Base-by-base conservation (phyloP, 2,113 vertebrate species). In the Plecturocebus donacophilus region DNA sequence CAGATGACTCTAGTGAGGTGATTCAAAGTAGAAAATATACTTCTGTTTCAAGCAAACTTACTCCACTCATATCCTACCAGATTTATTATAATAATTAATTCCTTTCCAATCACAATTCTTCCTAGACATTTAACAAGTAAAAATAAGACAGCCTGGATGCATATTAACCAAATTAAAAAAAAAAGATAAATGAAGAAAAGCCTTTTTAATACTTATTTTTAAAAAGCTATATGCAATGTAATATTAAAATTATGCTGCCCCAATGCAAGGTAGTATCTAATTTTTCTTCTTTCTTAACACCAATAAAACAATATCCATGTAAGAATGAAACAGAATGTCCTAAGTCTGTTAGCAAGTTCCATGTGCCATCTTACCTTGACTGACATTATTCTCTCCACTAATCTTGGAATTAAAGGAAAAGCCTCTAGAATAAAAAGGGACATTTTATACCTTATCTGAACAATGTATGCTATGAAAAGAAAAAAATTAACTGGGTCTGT, bases 381-480 rank as follows among this genome's bases (percentile, higher is more conserved):
- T 23, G 27, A 87, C 35, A 40, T 21, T 40, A 13, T 73, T 73
- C 20, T 70, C 47, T 92, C 61, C 35, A 83, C 7, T 71, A 6
- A 85, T 35, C n/a, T 58, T 85, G 27, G 52, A 96, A 91, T 73
- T 45, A 87, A 91, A 95, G 73, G 75, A 82, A 93, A 97, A 94
- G 56, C 13, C 56, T 93, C n/a, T 47, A 92, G 35, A 79, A 79
- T 71, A 75, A 91, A 95, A 85, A 71, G 5, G 20, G 47, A 42
- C 58, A 58, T 85, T 96, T 95, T 80, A 40, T 45, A 93, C 5
- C 49, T 90, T 58, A 68, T 66, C n/a, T 95, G 58, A 94, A 96
- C 58, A 89, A 83, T 58, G 20, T 58, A 79, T 86, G 21, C 23
- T 27, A 45, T 11, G 47, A 79, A 84, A 84, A 42, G 35, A 49